Evolutionary conservation across 2,797 vertebrate genomes (phyloP).

Genomic region (Carcharodon carcharias): DNA sequence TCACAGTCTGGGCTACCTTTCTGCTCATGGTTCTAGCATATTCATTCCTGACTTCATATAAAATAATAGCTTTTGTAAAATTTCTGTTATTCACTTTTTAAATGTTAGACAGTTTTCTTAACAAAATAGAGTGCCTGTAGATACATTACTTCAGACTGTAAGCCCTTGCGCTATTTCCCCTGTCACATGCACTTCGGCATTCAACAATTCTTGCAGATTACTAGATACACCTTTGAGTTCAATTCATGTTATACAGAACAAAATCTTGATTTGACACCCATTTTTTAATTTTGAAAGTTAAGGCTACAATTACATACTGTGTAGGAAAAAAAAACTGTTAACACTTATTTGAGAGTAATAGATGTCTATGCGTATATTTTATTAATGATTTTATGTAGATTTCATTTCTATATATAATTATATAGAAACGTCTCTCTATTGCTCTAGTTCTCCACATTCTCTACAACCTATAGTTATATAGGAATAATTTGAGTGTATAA

Average conservation of each 20-base stretch:
- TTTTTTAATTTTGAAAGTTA: not conserved
- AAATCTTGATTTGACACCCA: not conserved
- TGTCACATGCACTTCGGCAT: not conserved
- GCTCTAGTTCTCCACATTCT: no score
- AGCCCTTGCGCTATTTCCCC: not conserved
- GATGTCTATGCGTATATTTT: no score
- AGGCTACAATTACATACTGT: not conserved
- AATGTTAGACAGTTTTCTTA: not conserved
- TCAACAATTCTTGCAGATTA: not conserved
- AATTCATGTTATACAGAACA: not conserved
- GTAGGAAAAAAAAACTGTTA: not conserved
- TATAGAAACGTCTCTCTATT: not conserved
- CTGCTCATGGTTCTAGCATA: not conserved
- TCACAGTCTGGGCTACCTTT: not conserved
- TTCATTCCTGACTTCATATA: not conserved
- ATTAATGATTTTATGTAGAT: no score
- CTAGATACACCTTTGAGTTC: not conserved
- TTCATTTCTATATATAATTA: not conserved
- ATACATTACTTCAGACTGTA: not conserved
- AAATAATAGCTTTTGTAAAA: not conserved
- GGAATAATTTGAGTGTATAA: no score
- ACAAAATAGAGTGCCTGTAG: not conserved
- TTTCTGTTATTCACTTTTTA: not conserved
- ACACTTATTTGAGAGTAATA: not conserved
- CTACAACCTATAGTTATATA: no score